A percentile compares a stretch with the other conserved stretches of the same genome.
Evolutionary conservation across 2,888 invertebrate species (phyloP).

Genomic region (Suillia variegata): DNA sequence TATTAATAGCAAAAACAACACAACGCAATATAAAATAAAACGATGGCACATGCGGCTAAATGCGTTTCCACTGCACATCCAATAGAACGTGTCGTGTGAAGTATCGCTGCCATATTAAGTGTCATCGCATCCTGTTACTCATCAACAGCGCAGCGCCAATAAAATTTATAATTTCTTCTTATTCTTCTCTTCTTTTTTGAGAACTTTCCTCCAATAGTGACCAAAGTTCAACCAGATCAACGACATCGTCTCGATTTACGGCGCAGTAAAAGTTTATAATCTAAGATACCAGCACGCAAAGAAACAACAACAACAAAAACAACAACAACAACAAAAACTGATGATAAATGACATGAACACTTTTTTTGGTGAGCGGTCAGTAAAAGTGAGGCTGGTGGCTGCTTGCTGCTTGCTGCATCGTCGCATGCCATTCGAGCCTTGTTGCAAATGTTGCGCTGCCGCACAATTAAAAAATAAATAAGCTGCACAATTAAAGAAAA

Average conservation of each 20-base stretch:
- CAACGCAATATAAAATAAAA: neutral
- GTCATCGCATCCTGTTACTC: neutral
- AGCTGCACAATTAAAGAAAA: too few relatives aligned
- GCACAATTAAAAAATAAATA: too few relatives aligned
- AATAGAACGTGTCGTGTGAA: neutral
- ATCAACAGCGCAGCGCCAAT: neutral
- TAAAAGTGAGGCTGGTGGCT: too few relatives aligned
- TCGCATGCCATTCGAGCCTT: neutral
- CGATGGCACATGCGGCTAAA: neutral
- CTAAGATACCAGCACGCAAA: neutral
- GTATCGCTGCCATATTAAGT: neutral
- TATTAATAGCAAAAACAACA: too few relatives aligned
- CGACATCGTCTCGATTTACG: neutral
- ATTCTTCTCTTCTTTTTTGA: too few relatives aligned
- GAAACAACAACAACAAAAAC: neutral
- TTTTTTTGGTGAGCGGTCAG: neutral
- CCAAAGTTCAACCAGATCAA: conserved; percentile 1
- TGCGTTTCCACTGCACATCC: neutral
- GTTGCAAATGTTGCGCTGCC: neutral
- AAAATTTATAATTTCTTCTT: too few relatives aligned
- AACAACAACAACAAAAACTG: neutral
- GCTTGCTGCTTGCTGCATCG: too few relatives aligned
- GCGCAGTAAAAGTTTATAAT: neutral
- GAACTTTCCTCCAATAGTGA: too few relatives aligned
- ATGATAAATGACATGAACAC: neutral